These are phyloP conservation scores for Saguinus midas DNA, from an alignment of 2,113 vertebrate species.

Conservation along the genomic window DNA sequence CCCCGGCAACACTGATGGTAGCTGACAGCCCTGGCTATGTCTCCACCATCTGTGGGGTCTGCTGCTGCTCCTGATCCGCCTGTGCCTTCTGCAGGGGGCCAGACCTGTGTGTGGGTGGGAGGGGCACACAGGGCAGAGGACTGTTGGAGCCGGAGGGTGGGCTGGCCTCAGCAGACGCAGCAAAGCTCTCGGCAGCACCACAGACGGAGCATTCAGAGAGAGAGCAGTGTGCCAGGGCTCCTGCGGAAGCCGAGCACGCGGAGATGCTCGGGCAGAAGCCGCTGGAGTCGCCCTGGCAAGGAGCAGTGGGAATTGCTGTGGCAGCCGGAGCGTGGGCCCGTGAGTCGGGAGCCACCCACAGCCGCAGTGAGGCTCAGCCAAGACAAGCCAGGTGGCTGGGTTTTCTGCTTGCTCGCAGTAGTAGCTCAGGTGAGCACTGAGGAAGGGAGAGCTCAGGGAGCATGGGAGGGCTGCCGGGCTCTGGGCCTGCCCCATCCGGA, in stretches of 20 bases:
- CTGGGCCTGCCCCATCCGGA: neutral
- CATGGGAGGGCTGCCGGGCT: neutral
- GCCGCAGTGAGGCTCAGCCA: neutral
- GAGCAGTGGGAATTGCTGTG: neutral
- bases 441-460: neutral
- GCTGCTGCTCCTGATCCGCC: constrained; percentile 57
- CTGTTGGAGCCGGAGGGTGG: too few relatives aligned
- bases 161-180: neutral
- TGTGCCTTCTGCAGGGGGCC: neutral
- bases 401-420: neutral
- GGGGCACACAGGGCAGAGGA: neutral
- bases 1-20: neutral
- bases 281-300: neutral
- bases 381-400: neutral
- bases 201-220: neutral
- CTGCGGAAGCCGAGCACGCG: neutral
- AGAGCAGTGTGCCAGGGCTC: fast-evolving
- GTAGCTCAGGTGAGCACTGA: neutral
- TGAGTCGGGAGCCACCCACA: neutral
- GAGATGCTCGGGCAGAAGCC: neutral
- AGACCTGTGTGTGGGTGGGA: neutral
- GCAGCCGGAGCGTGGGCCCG: neutral
- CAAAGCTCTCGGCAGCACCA: neutral
- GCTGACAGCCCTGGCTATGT: constrained; percentile 14
- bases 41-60: constrained; percentile 64